Evolutionary conservation across 1,140 invertebrate species (phyloP).

Genomic region (Paraescarpia echinospica): DNA sequence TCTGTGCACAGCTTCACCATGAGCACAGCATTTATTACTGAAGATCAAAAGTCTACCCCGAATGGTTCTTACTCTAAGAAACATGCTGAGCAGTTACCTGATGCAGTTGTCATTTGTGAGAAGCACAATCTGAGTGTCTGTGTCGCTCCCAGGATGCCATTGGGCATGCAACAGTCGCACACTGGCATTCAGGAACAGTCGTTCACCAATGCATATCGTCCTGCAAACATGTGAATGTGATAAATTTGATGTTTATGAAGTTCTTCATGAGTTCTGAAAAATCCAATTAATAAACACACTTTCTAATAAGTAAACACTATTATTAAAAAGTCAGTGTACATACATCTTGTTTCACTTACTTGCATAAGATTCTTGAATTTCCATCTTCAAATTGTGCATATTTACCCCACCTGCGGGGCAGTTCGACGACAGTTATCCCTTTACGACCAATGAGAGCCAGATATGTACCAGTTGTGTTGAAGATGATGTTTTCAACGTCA

Average conservation of each 20-base stretch:
- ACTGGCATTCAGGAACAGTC: conserved; percentile 50
- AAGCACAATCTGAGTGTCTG: conserved; percentile 74
- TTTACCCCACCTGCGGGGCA: conserved; percentile 55
- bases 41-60: no score
- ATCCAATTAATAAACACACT: no score
- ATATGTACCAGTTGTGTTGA: conserved; percentile 47
- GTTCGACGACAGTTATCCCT: conserved; percentile 53
- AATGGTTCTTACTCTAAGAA: not conserved
- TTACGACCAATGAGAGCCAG: conserved; percentile 51
- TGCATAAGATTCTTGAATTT: conserved; percentile 46
- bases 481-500: conserved; percentile 50
- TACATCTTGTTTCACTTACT: conserved; percentile 34
- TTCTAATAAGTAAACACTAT: no score
- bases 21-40: no score
- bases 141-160: conserved; percentile 81
- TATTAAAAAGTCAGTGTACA: no score
- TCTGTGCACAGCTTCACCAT: no score
- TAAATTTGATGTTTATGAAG: not conserved
- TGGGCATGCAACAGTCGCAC: conserved; percentile 59
- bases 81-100: not conserved
- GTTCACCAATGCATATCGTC: conserved; percentile 47
- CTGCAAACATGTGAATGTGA: conserved; percentile 37
- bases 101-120: conserved; percentile 79
- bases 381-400: conserved; percentile 47
- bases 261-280: not conserved